Base-by-base conservation (phyloP, 1,140 invertebrate species). In the Zaprionus camerounensis region DNA sequence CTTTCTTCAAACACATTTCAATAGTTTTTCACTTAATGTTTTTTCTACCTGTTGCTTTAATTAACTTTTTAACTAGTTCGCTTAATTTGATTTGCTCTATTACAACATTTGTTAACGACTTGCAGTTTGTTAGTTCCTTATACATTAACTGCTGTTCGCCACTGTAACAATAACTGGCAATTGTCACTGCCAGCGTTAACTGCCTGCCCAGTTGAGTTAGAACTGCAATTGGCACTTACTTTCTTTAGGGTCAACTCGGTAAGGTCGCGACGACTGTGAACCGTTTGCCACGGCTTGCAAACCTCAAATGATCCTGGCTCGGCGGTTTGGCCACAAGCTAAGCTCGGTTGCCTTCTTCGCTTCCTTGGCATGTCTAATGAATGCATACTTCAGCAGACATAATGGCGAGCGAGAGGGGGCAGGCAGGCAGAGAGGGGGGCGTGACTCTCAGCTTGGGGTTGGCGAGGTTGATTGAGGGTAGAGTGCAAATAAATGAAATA, bases 341-440 rank as follows among this genome's bases (percentile, higher is more conserved):
- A 92, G 76, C 91, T 92, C 90, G 90, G 90, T 81, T 71, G 49
- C 63, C 24, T 26, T 31, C 24, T 22, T 31, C 51, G 58, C 74
- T 80, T 76, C 76, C 79, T 66, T 88, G 84, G 84, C 81, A 88
- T 90, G 69, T 90, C 78, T 76, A 84, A 88, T 88, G 76, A 87
- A 81, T 88, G 85, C 85, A 79, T 88, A 87, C 83, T 87, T 87
- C 51, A 80, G 51, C 58, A 38, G 49, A 58, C 53, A 58, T 22
- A 26, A 26, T 41, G 75, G 20, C 11, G 5, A 31, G 38, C 38
- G 38, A 28, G 3, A 44, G 46, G 38, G 20, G 22, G 5, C 24
- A 5, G 24, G 24, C 24, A 3, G 24, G 24, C 24, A 26, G 24
- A 26, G 24, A 13, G 20, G 28, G 62, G 9, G 62, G 46, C 49